Base-by-base conservation (phyloP, 2,888 invertebrate species). In the Reticulitermes lucifugus region DNA sequence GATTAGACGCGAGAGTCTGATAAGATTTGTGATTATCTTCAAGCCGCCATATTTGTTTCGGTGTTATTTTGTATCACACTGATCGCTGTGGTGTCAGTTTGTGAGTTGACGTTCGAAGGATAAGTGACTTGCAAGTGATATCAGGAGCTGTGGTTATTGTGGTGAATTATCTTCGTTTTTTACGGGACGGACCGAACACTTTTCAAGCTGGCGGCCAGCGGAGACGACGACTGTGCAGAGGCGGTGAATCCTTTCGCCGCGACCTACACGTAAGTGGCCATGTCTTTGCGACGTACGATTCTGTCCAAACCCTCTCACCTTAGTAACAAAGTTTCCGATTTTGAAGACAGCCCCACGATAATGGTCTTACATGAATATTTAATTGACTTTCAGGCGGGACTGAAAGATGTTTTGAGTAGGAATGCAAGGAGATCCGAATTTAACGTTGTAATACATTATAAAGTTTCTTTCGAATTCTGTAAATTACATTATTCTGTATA, bases 241-340 rank as follows among this genome's bases (percentile, higher is more conserved):
- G 90, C 90, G 88, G 88, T 89, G 87, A 90, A 89, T 88, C 89
- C 91, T 43, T 89, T 90, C 87, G 91, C 91, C 87, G 90, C 91
- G 85, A 90, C 91, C 87, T 91, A 91, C 89, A 90, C 91, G 91
- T 91, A 87, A 91, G 91, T 85, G 1, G 18, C 0, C 73, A n/a
- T 6, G 12, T 0, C 25, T 0, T 18, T 55, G 18, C 51, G 6
- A 35, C 35, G 35, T 35, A 35, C 35, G 35, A 35, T 35, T 35
- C 35, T 35, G 2, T 35, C 35, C 35, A 35, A 35, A 35, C 35
- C 35, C 35, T 35, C 35, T 35, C 35, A 35, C 3, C 35, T 35
- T 35, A 35, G 35, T 35, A 35, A 2, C 35, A 35, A 35, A 35
- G 2, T 35, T 35, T 35, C 35, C 46, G 6, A 12, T 46, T 46